Evolutionary conservation across 2,113 vertebrate species (phyloP).

Genomic region (Dasyornis broadbenti): DNA sequence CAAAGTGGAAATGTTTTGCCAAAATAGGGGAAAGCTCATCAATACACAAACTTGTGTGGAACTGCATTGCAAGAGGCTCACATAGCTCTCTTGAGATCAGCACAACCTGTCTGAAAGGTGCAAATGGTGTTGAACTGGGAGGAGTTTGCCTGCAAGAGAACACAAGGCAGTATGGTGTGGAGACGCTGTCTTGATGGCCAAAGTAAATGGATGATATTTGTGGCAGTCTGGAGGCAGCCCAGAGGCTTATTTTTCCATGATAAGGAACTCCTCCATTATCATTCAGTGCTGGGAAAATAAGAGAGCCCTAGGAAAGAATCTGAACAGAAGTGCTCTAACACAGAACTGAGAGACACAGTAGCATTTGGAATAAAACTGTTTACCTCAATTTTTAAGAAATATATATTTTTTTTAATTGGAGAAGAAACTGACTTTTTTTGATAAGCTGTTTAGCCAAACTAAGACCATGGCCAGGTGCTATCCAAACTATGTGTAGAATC

Average conservation of each 20-base stretch:
- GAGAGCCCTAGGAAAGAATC: neutral
- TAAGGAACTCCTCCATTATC: neutral
- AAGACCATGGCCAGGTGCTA: neutral
- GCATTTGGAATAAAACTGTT: neutral
- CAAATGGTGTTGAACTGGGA: neutral
- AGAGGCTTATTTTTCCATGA: neutral
- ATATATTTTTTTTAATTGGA: neutral
- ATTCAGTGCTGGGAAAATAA: neutral
- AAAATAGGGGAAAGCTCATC: neutral
- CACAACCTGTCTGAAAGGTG: neutral
- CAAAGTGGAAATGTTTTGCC: neutral
- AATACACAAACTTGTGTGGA: accelerated
- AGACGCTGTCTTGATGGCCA: neutral
- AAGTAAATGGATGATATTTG: accelerated
- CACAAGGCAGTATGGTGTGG: neutral
- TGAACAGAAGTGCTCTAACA: neutral
- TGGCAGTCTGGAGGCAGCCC: neutral
- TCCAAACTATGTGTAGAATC: neutral
- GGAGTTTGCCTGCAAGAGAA: neutral
- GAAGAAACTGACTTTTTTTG: neutral
- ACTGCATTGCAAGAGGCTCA: neutral
- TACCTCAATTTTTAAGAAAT: neutral
- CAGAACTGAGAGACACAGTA: neutral
- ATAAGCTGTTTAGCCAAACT: neutral
- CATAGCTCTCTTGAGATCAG: accelerated